phyloP scores from a whole-genome alignment of 2,797 vertebrate genomes.

The Urosaurus nigricauda region DNA sequence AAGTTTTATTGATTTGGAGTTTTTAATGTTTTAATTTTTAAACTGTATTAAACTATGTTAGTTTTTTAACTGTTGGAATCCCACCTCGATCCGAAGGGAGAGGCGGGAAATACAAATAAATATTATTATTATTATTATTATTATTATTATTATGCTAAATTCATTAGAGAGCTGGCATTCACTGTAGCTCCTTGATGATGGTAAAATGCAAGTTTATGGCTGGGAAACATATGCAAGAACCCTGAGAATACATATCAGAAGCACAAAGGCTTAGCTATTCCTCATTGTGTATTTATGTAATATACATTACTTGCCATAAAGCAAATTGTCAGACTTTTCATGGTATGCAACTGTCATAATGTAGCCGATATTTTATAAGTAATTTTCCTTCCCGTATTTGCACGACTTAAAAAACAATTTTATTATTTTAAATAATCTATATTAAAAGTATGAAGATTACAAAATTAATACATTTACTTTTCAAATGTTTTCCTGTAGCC shows the following conservation, averaged over 20 bases:
- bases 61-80: no score
- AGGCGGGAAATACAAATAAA: no score
- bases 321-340: neutral
- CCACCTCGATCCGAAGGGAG: no score
- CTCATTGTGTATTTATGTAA: neutral
- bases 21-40: no score
- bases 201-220: neutral
- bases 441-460: slow-evolving; percentile 5
- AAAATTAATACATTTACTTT: neutral
- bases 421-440: slow-evolving; percentile 21
- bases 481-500: neutral
- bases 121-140: no score
- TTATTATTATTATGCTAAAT: no score
- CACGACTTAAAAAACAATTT: neutral
- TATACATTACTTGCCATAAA: neutral
- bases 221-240: neutral
- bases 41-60: no score
- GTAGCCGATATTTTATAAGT: neutral
- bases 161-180: neutral
- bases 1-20: no score
- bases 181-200: neutral
- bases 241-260: neutral
- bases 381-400: neutral
- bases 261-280: no score
- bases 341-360: neutral